Conservation (phyloP, 2,797 vertebrate genomes). For the Pseudochirops cupreus region DNA sequence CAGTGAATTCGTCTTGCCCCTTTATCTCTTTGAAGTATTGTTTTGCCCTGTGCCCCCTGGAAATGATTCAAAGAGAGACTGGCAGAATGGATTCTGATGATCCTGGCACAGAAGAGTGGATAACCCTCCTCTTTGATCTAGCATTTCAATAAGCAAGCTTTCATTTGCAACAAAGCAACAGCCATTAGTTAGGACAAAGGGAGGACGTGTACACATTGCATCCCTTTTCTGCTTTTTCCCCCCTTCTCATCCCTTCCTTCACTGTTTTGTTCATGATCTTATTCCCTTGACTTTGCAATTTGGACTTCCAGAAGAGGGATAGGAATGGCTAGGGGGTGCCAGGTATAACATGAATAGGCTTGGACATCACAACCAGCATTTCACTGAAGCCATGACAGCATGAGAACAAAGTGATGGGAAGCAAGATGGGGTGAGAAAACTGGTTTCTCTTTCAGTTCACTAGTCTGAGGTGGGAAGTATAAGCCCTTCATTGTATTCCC, state of each 20-base stretch:
- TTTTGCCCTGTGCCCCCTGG: constrained; percentile 2
- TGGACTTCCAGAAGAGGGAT: not conserved
- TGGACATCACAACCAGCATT: not conserved
- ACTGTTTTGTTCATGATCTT: not conserved
- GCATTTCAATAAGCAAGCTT: not conserved
- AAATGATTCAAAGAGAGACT: constrained; percentile 1
- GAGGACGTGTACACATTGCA: not conserved
- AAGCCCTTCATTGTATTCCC: not conserved
- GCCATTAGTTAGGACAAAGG: not conserved
- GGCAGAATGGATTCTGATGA: not conserved
- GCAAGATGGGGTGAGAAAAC: not conserved
- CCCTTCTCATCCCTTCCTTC: not conserved
- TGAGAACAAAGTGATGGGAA: not conserved
- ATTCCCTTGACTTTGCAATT: not conserved
- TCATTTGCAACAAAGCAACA: not conserved
- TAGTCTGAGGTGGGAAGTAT: not conserved
- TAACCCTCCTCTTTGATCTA: not conserved
- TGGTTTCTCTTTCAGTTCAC: not conserved
- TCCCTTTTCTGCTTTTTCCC: not conserved
- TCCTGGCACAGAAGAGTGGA: not conserved
- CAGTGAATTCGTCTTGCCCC: not conserved
- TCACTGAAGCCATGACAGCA: not conserved
- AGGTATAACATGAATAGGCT: not conserved
- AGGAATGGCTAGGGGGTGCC: not conserved
- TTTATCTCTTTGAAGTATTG: not conserved